A percentile compares a stretch with the other conserved stretches of the same genome.
phyloP scores from a whole-genome alignment of 2,888 invertebrate species.

The Aproaerema taeniolella region DNA sequence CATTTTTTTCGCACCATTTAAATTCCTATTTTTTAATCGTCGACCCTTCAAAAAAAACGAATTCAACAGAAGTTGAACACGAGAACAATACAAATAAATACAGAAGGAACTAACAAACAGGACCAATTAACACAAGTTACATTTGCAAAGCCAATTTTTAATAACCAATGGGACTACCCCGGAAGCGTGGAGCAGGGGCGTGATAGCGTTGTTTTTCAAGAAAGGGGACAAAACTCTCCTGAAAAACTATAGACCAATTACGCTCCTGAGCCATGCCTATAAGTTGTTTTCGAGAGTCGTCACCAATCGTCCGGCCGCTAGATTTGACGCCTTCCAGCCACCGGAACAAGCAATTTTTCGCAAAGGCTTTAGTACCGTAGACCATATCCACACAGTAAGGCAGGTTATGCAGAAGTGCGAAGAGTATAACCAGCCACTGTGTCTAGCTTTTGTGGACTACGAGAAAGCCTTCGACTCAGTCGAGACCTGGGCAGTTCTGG shows the following conservation, averaged over 20 bases:
- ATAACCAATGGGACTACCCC: too few species aligned
- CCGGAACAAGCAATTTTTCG: not conserved
- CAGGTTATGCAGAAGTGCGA: not conserved
- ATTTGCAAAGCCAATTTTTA: too few species aligned
- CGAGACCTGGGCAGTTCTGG: not conserved
- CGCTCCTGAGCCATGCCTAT: not conserved
- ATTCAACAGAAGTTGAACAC: too few species aligned
- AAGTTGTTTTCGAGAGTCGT: not conserved
- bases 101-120: too few species aligned
- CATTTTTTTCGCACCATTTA: too few species aligned
- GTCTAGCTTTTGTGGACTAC: conserved; percentile 1
- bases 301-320: not conserved
- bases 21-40: too few species aligned
- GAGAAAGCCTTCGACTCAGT: conserved; percentile 1
- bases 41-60: too few species aligned
- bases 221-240: not conserved
- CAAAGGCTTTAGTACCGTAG: not conserved
- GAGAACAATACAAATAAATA: too few species aligned
- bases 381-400: not conserved
- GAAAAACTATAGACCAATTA: not conserved
- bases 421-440: not conserved
- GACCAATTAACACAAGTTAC: too few species aligned
- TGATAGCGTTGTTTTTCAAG: not conserved
- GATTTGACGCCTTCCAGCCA: not conserved
- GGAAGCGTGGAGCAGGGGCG: too few species aligned